Evolutionary conservation across 2,113 vertebrate species (phyloP), one percentile per base, ranked within the genome.

Genomic region (Oreocharis arfaki): DNA sequence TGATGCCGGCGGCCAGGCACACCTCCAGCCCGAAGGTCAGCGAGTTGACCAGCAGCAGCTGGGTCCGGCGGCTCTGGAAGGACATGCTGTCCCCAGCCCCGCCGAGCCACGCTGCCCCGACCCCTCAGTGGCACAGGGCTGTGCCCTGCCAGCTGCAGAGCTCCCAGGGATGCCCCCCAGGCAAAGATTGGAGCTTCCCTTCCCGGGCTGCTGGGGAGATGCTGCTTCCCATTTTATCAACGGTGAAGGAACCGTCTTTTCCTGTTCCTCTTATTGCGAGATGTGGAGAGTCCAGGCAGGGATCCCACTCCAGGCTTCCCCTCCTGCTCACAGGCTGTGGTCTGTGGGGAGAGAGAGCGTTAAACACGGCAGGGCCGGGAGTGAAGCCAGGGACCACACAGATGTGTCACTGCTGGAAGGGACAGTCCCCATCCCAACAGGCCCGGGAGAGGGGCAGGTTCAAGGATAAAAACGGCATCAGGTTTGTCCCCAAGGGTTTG

Each of bases 1-100:
- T 98, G 88, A 98, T 98, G 27, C 99, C 98, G 0, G 98, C 98
- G 1, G 98, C 98, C 97, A 99, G 97, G 70, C 99, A 99, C 78
- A 99, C 98, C 95, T 99, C 99, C 96, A 99, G 93, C 33, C 99
- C 99, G 13, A 98, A 99, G 10, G 99, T 98, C 89, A 99, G 94
- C 35, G 97, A 95, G 89, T 99, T 99, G 89, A 98, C 97, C 95
- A 99, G 96, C 91, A 99, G 84, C 39, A 99, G 98, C 97, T 99
- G 98, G 79, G 77, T 73, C 59, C 91, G 95, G 69, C 95, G 96
- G 87, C 91, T 96, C 86, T 94, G 96, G 64, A 98, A 93, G 83
- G 97, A 92, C 88, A 91, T 95, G 91, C 67, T 89, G 83, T 11
- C 65, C 91, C 96, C 87, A 37, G 79, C 67, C 23, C 85, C 77